Conservation (phyloP, 2,888 invertebrate species). For the Eristalinus aeneus region DNA sequence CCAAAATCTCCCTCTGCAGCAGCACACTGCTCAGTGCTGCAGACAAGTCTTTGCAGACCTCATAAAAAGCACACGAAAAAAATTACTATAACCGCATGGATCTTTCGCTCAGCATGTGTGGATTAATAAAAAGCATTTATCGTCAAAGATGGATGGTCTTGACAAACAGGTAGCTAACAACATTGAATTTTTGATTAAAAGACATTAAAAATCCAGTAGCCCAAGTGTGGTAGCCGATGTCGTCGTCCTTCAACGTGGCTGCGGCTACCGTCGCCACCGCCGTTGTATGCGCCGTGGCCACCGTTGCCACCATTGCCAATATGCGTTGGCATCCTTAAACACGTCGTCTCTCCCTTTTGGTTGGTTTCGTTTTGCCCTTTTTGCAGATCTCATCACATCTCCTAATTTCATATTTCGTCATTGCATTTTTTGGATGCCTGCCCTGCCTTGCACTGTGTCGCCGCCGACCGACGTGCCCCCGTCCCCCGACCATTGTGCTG, state of each 20-base stretch:
- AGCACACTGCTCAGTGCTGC: not conserved
- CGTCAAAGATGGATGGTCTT: slow-evolving; percentile 72
- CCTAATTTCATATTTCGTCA: slow-evolving; percentile 79
- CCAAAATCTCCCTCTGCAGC: slow-evolving; percentile 23
- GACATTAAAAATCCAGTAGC: slow-evolving; percentile 81
- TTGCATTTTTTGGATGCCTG: slow-evolving; percentile 74
- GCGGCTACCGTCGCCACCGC: not conserved
- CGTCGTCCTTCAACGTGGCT: slow-evolving; percentile 3
- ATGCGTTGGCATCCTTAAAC: slow-evolving; percentile 61
- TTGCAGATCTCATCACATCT: slow-evolving; percentile 59
- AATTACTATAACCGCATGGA: slow-evolving; percentile 8
- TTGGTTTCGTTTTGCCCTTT: slow-evolving; percentile 12
- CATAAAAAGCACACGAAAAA: not conserved
- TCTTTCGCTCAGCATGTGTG: slow-evolving; percentile 65
- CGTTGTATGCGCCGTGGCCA: not conserved
- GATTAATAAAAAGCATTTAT: slow-evolving; percentile 72
- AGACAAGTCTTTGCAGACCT: not conserved
- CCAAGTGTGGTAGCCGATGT: slow-evolving; percentile 72
- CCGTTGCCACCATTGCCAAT: slow-evolving; percentile 26
- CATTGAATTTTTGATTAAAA: slow-evolving; percentile 78
- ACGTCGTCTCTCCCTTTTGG: slow-evolving; percentile 21
- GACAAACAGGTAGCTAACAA: slow-evolving; percentile 71
- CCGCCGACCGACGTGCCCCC: slow-evolving; percentile 1
- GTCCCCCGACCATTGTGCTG: not conserved
- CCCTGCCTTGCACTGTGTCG: not conserved